Percentiles rank a stretch among this genome's conserved stretches.
phyloP scores from a whole-genome alignment of 2,113 vertebrate species.

The Gavialis gangeticus region DNA sequence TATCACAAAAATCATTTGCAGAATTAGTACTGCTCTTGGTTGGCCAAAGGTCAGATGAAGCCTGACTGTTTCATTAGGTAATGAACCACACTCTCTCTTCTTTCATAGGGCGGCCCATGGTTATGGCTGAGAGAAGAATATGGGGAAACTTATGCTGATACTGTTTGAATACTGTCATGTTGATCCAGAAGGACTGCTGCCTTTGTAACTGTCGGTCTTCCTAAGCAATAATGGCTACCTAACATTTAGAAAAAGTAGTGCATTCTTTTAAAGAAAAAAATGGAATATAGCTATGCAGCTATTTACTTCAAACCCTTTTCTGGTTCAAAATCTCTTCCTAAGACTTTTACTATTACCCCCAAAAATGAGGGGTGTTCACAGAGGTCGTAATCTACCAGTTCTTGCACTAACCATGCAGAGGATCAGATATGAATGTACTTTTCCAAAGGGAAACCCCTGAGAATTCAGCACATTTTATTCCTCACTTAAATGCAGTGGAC shows the following conservation, averaged over 20 bases:
- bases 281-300: not conserved
- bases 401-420: not conserved
- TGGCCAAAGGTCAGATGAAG: not conserved
- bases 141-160: not conserved
- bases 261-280: not conserved
- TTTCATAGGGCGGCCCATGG: not conserved
- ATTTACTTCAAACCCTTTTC: not conserved
- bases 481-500: not conserved
- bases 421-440: rapidly evolving
- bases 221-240: not conserved
- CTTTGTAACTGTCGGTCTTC: not conserved
- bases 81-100: not conserved
- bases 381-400: not conserved
- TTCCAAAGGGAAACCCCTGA: not conserved
- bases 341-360: not conserved
- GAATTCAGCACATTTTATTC: not conserved
- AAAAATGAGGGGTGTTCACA: not conserved
- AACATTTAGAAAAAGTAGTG: not conserved
- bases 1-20: not conserved
- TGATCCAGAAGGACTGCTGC: not conserved
- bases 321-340: not conserved
- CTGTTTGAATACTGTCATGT: not conserved
- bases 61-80: not conserved
- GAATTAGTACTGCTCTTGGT: not conserved
- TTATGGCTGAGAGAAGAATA: not conserved